Conservation (phyloP, 2,797 vertebrate genomes). For the Furcifer pardalis region DNA sequence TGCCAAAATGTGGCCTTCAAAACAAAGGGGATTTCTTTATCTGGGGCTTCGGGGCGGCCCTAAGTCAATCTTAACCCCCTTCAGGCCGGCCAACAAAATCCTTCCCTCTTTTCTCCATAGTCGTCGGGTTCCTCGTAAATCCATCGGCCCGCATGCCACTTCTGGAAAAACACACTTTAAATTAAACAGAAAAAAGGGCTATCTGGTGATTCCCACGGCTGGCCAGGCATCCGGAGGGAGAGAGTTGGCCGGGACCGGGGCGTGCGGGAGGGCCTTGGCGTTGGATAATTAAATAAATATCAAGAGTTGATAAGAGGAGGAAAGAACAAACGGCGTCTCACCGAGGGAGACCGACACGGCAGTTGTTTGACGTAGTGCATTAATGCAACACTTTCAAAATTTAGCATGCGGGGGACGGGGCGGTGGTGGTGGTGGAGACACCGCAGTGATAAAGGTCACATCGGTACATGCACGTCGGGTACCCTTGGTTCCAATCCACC, state of each 20-base stretch:
- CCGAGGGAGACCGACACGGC: neutral
- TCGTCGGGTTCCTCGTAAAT: too few species aligned
- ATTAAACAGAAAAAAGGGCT: too few species aligned
- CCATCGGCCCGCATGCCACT: too few species aligned
- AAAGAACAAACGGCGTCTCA: neutral
- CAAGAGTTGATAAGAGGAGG: constrained; percentile 53
- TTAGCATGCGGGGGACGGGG: too few species aligned
- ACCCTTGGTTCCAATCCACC: neutral
- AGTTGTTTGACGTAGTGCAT: neutral
- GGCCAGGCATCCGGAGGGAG: constrained; percentile 31
- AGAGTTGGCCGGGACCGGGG: constrained; percentile 18
- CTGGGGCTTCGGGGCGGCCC: neutral
- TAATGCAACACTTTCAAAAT: too few species aligned
- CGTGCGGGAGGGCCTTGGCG: neutral
- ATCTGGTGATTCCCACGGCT: neutral
- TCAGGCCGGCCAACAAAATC: too few species aligned
- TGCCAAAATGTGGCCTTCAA: neutral
- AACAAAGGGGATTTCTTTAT: neutral
- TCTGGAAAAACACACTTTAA: neutral
- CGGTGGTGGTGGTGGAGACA: too few species aligned
- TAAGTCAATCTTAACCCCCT: too few species aligned
- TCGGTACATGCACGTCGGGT: too few species aligned
- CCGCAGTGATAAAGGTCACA: too few species aligned
- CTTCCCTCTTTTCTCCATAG: too few species aligned
- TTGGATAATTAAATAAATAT: constrained; percentile 69